These are phyloP conservation scores for Germaria angustata DNA, from an alignment of 2,888 invertebrate species.

Conservation along the genomic window DNA sequence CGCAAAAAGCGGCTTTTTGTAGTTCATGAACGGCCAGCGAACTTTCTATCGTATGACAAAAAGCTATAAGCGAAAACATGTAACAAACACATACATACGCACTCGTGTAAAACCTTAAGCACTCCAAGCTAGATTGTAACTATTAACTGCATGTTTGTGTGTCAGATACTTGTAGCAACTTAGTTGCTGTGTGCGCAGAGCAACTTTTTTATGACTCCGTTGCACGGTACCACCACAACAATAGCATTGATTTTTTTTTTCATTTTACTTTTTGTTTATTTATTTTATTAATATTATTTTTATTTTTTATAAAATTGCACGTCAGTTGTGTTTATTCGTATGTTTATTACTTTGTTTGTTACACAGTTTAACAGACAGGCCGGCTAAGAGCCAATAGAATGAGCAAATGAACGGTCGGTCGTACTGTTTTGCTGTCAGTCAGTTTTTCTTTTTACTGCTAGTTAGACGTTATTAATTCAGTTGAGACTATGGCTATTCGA, in stretches of 20 bases:
- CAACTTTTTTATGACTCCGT: conserved; percentile 59
- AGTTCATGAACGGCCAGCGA: conserved; percentile 70
- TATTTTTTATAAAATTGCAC: conserved; percentile 34
- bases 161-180: background rate
- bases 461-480: conserved; percentile 47
- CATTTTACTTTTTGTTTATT: too few species aligned
- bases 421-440: conserved; percentile 33
- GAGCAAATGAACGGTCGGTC: background rate
- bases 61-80: conserved; percentile 55
- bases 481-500: conserved; percentile 14
- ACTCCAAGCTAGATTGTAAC: conserved; percentile 24
- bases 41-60: conserved; percentile 65
- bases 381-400: background rate
- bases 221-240: conserved; percentile 59
- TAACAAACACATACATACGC: conserved; percentile 18
- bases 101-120: conserved; percentile 2
- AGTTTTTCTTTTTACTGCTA: conserved; percentile 20
- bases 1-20: conserved; percentile 68
- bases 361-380: conserved; percentile 46
- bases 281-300: background rate
- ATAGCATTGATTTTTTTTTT: conserved; percentile 54
- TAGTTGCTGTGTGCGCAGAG: conserved; percentile 36
- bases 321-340: conserved; percentile 39
- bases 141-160: conserved; percentile 18
- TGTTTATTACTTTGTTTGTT: conserved; percentile 50